These are phyloP conservation scores for Cephalophus harveyi DNA, from an alignment of 2,113 vertebrate genomes.

Conservation along the genomic window DNA sequence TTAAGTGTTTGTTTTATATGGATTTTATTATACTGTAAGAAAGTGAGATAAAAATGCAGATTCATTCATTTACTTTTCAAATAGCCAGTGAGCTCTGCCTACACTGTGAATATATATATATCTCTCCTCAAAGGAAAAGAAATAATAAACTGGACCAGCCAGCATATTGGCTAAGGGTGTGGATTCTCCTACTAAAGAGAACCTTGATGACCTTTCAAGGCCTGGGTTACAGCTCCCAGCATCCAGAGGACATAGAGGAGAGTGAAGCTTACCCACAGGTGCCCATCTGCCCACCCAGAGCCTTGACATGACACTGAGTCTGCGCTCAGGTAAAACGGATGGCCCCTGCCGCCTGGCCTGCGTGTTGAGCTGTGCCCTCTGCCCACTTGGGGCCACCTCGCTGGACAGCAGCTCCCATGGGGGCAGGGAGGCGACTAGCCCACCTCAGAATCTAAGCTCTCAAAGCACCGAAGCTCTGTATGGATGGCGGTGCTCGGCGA, in stretches of 20 bases:
- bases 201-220: not conserved
- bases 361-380: rapidly evolving
- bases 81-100: not conserved
- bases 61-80: not conserved
- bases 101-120: not conserved
- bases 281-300: rapidly evolving
- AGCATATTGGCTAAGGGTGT: rapidly evolving
- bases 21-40: not conserved
- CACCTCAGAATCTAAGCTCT: not conserved
- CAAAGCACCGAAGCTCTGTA: not conserved
- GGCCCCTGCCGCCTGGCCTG: rapidly evolving
- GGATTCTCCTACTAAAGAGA: not conserved
- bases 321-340: rapidly evolving
- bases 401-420: not conserved
- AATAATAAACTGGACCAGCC: not conserved
- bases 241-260: not conserved
- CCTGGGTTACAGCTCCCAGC: not conserved
- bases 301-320: not conserved
- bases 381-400: rapidly evolving
- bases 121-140: not conserved
- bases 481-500: rapidly evolving
- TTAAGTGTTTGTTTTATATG: not conserved
- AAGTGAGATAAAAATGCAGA: not conserved
- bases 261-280: too few species aligned
- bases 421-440: rapidly evolving